These are phyloP conservation scores for Drosophila ironensis DNA, from an alignment of 1,140 invertebrate species.

Conservation along the genomic window DNA sequence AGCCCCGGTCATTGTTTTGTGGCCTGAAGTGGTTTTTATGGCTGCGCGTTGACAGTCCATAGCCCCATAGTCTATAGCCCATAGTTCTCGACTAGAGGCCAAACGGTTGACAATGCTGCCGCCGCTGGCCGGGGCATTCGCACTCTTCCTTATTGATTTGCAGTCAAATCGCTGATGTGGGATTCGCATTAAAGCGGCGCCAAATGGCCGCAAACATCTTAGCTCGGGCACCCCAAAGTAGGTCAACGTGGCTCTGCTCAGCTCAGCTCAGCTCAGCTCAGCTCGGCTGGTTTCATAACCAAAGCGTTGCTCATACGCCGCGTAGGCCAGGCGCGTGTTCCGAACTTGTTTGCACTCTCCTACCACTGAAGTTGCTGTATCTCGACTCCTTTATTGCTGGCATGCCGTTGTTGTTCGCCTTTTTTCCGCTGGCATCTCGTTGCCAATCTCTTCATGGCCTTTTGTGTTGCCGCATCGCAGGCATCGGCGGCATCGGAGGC, in stretches of 20 bases:
- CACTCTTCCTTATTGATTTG: slow-evolving; percentile 62
- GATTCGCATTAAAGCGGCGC: slow-evolving; percentile 23
- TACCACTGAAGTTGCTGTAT: slow-evolving; percentile 17
- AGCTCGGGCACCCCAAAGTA: slow-evolving; percentile 18
- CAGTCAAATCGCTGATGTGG: slow-evolving; percentile 62
- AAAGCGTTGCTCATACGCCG: neutral
- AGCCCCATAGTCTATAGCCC: slow-evolving; percentile 6
- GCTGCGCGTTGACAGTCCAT: slow-evolving; percentile 49
- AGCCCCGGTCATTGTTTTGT: slow-evolving; percentile 23
- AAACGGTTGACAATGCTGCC: slow-evolving; percentile 12
- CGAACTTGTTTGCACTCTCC: slow-evolving; percentile 19
- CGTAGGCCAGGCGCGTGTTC: slow-evolving; percentile 19
- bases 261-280: neutral
- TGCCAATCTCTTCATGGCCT: slow-evolving; percentile 44
- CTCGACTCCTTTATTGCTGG: neutral
- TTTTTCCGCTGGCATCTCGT: slow-evolving; percentile 38
- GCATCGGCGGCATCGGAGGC: slow-evolving; percentile 58
- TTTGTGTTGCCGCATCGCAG: slow-evolving; percentile 50
- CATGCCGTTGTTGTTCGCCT: neutral
- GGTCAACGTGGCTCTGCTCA: slow-evolving; percentile 16
- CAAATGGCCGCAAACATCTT: slow-evolving; percentile 28
- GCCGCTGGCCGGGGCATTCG: slow-evolving; percentile 1
- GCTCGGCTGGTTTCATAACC: slow-evolving; percentile 26
- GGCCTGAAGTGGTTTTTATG: slow-evolving; percentile 59
- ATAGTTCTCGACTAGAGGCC: slow-evolving; percentile 9